A percentile compares a stretch with the other conserved stretches of the same genome.
Evolutionary conservation across 2,113 vertebrate species (phyloP).

Genomic region (Crotalus tigris): DNA sequence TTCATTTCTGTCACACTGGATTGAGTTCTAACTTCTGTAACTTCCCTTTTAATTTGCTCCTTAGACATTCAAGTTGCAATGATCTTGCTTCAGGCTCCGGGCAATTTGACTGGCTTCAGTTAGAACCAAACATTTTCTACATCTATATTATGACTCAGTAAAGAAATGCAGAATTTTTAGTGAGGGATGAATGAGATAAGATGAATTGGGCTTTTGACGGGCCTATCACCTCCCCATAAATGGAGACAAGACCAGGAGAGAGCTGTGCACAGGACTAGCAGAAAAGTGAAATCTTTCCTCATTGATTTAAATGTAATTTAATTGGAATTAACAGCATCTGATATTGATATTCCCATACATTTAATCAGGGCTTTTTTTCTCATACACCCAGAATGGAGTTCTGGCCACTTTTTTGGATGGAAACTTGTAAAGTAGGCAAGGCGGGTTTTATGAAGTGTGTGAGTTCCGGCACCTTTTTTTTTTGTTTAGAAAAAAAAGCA

Average conservation of each 20-base stretch:
- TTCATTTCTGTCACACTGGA: not conserved
- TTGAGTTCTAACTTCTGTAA: not conserved
- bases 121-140: not conserved
- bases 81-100: not conserved
- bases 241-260: not conserved
- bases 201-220: not conserved
- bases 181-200: no score
- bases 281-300: not conserved
- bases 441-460: no score
- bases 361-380: not conserved
- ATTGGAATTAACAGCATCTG: not conserved
- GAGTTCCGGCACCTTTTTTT: no score
- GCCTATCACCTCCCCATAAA: not conserved
- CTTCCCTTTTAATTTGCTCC: not conserved
- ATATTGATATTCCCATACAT: not conserved
- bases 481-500: no score
- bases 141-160: not conserved
- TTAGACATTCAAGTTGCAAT: not conserved
- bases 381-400: no score
- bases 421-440: no score
- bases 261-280: not conserved
- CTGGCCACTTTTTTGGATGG: no score
- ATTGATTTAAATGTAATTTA: not conserved
- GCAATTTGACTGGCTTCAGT: not conserved
- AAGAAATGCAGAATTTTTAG: not conserved